Evolutionary conservation across 2,888 invertebrate species (phyloP).

Genomic region (Xanthorhoe designata): DNA sequence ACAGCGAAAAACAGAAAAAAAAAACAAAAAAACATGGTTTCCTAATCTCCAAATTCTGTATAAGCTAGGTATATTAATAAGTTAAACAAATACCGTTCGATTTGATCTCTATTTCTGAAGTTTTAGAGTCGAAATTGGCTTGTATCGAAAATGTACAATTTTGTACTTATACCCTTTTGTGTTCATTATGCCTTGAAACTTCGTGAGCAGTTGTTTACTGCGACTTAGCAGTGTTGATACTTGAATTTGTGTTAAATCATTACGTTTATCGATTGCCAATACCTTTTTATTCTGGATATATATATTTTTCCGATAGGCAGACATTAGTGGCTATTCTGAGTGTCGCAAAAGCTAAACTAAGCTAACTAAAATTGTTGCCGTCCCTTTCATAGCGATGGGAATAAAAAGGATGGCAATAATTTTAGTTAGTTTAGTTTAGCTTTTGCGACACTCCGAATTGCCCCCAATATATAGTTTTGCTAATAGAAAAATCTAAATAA

Average conservation of each 20-base stretch:
- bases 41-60: slow-evolving; percentile 81
- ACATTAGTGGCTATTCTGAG: too few relatives aligned
- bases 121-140: slow-evolving; percentile 48
- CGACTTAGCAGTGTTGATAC: slow-evolving; percentile 62
- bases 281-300: too few relatives aligned
- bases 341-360: too few relatives aligned
- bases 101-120: slow-evolving; percentile 25
- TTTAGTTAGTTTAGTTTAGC: too few relatives aligned
- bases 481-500: too few relatives aligned
- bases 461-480: too few relatives aligned
- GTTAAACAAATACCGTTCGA: slow-evolving; percentile 59
- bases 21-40: slow-evolving; percentile 67
- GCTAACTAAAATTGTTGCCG: too few relatives aligned
- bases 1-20: slow-evolving; percentile 43
- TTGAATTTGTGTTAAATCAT: slow-evolving; percentile 51
- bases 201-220: slow-evolving; percentile 69
- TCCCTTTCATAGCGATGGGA: too few relatives aligned
- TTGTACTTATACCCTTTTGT: slow-evolving; percentile 63
- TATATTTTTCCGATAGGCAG: too few relatives aligned
- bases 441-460: too few relatives aligned
- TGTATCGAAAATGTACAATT: slow-evolving; percentile 44
- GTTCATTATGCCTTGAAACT: slow-evolving; percentile 63
- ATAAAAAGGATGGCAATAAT: too few relatives aligned
- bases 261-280: too few relatives aligned
- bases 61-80: slow-evolving; percentile 77